Conservation (phyloP, 2,113 vertebrate genomes). For the Cheilinus undulatus region DNA sequence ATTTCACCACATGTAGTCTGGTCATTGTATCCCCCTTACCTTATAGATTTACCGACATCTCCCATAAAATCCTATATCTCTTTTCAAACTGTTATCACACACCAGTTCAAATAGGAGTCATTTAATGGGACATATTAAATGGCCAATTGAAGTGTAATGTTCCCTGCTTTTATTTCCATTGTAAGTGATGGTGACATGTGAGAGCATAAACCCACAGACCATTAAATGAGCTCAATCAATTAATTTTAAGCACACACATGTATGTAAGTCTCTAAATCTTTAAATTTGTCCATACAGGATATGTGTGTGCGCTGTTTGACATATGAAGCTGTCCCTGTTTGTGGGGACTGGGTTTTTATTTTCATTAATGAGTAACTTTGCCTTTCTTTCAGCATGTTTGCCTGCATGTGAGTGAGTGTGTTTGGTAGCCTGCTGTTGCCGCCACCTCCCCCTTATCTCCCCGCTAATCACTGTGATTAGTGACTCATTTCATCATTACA, state of each 20-base stretch:
- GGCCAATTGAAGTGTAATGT: slow-evolving; percentile 79
- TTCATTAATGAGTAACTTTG: slow-evolving; percentile 16
- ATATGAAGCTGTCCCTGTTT: not conserved
- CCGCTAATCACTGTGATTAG: slow-evolving; percentile 80
- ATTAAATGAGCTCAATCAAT: slow-evolving; percentile 72
- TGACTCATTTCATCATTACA: slow-evolving; percentile 6
- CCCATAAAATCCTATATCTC: slow-evolving; percentile 71
- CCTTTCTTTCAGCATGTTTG: not conserved
- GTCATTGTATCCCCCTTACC: slow-evolving; percentile 45
- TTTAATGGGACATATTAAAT: slow-evolving; percentile 77
- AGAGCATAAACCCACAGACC: slow-evolving; percentile 71
- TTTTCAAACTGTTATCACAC: slow-evolving; percentile 76
- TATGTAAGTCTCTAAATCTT: slow-evolving; percentile 30
- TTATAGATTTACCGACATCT: slow-evolving; percentile 75
- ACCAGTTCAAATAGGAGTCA: slow-evolving; percentile 65
- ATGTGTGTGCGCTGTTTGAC: not conserved
- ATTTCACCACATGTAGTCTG: slow-evolving; percentile 54
- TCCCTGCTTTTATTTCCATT: slow-evolving; percentile 68
- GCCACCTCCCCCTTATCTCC: slow-evolving; percentile 30
- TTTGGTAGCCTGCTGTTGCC: slow-evolving; percentile 15
- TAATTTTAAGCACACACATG: slow-evolving; percentile 49
- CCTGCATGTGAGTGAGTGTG: slow-evolving; percentile 25
- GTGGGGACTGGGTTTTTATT: not conserved
- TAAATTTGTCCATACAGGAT: slow-evolving; percentile 32
- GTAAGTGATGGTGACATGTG: slow-evolving; percentile 71